phyloP scores from a whole-genome alignment of 2,888 invertebrate genomes.

The Trichogramma evanescens region DNA sequence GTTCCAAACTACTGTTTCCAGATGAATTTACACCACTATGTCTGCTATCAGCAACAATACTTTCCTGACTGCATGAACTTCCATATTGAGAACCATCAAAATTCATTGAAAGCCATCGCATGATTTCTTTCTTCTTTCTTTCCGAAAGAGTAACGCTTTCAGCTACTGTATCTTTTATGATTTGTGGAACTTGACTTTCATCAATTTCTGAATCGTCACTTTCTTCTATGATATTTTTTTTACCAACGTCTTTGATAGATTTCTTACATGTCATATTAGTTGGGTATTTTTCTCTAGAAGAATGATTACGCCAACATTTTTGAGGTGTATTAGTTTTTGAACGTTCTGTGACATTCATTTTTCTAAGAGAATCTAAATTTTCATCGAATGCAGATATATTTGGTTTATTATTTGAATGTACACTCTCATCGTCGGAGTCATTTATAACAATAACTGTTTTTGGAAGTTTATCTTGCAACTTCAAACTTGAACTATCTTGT shows the following conservation, averaged over 20 bases:
- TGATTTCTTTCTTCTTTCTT: conserved; percentile 37
- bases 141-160: conserved; percentile 28
- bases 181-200: conserved; percentile 3
- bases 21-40: conserved; percentile 31
- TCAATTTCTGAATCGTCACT: conserved; percentile 23
- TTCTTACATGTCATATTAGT: conserved; percentile 2
- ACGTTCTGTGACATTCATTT: not conserved
- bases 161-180: conserved; percentile 9
- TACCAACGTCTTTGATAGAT: conserved; percentile 12
- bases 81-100: conserved; percentile 28
- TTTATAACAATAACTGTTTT: conserved; percentile 36
- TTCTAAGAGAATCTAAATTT: not conserved
- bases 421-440: conserved; percentile 34
- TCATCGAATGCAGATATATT: not conserved
- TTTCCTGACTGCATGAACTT: conserved; percentile 28
- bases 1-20: conserved; percentile 43
- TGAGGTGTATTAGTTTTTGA: not conserved
- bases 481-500: conserved; percentile 5
- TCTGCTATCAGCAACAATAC: conserved; percentile 31
- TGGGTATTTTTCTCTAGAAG: too few relatives aligned
- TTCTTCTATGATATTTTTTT: conserved; percentile 18
- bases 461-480: not conserved
- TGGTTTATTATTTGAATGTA: not conserved
- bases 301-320: not conserved
- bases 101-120: conserved; percentile 37